These are phyloP conservation scores for Trichomalopsis sarcophagae DNA, from an alignment of 1,140 invertebrate genomes.

Conservation along the genomic window DNA sequence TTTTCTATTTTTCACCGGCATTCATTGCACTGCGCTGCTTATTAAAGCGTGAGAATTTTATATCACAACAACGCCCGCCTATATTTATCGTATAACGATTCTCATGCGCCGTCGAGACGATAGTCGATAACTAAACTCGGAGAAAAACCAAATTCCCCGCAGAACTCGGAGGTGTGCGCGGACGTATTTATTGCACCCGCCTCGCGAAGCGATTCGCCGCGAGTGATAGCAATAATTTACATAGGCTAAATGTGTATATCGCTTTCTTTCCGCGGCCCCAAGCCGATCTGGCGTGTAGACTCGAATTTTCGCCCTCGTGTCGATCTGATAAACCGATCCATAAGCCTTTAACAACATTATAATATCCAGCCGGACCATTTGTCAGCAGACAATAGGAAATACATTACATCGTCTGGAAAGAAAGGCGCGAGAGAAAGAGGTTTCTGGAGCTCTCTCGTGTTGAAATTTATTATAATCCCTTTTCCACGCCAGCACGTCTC, in stretches of 20 bases:
- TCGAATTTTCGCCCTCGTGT: neutral
- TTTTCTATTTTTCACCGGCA: too few relatives aligned
- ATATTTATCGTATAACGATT: too few relatives aligned
- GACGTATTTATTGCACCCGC: neutral
- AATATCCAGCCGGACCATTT: constrained; percentile 33
- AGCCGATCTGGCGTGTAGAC: neutral
- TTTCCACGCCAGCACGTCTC: neutral
- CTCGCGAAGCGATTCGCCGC: neutral
- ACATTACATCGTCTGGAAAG: constrained; percentile 22
- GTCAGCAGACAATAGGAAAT: constrained; percentile 44
- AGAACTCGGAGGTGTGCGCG: too few relatives aligned
- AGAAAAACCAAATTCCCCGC: too few relatives aligned
- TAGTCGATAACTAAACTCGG: too few relatives aligned
- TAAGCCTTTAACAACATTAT: constrained; percentile 27
- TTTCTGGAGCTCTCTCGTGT: neutral
- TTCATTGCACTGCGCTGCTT: too few relatives aligned
- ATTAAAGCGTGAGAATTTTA: too few relatives aligned
- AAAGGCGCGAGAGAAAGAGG: neutral
- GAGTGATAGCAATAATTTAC: constrained; percentile 44
- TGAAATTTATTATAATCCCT: constrained; percentile 44
- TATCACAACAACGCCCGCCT: too few relatives aligned
- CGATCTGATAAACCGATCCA: constrained; percentile 44
- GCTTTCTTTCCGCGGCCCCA: constrained; percentile 8
- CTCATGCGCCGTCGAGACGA: too few relatives aligned
- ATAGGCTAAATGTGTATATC: neutral